Percentiles rank a stretch among this genome's conserved stretches.
These are phyloP conservation scores for Dinoponera quadriceps DNA, from an alignment of 1,140 invertebrate species.

Conservation along the genomic window DNA sequence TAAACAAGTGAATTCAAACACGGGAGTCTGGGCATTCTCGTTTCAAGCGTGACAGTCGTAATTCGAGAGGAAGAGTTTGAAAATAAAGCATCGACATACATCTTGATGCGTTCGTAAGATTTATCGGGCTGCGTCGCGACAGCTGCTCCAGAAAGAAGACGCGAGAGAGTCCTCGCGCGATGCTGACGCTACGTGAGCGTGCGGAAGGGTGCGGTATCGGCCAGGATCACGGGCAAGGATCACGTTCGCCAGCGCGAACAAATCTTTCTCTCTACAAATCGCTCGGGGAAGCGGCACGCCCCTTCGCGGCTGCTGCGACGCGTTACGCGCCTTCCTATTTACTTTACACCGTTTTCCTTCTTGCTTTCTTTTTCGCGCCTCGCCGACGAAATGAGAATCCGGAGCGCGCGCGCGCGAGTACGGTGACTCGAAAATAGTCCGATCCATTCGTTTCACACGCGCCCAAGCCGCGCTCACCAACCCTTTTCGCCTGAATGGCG, in stretches of 20 bases:
- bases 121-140: conserved; percentile 64
- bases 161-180: conserved; percentile 69
- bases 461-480: conserved; percentile 29
- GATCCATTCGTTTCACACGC: conserved; percentile 42
- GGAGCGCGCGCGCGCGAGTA: conserved; percentile 27
- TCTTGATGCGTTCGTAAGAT: conserved; percentile 20
- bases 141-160: conserved; percentile 72
- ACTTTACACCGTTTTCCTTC: conserved; percentile 62
- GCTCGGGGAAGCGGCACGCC: conserved; percentile 84
- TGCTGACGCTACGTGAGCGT: conserved; percentile 32
- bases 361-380: conserved; percentile 36
- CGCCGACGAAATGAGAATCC: conserved; percentile 55
- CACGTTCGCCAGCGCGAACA: conserved; percentile 75
- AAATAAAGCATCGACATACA: conserved; percentile 41
- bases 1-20: conserved; percentile 13
- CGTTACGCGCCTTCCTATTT: conserved; percentile 76
- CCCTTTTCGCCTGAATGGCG: conserved; percentile 52
- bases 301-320: conserved; percentile 77
- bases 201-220: conserved; percentile 71
- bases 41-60: background rate
- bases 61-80: conserved; percentile 16
- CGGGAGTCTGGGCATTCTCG: background rate
- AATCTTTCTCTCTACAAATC: conserved; percentile 79
- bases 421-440: conserved; percentile 58
- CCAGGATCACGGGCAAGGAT: conserved; percentile 79